Evolutionary conservation across 2,888 invertebrate genomes (phyloP), one percentile per base, ranked within the genome.

Genomic region (Drosophila eohydei): DNA sequence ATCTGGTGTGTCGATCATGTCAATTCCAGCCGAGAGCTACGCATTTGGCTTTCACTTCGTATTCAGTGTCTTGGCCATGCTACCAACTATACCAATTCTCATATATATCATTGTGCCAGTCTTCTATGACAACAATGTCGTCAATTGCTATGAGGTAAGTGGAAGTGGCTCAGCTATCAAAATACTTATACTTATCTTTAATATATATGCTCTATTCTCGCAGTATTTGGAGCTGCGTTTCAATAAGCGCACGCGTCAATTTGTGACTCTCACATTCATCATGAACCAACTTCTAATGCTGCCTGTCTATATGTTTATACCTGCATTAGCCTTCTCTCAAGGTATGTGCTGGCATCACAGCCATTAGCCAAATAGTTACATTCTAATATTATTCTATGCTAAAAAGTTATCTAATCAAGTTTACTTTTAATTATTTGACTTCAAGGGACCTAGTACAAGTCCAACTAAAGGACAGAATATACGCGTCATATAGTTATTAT

Each of bases 1-100:
- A 68, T 94, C 94, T 0, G 94, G 94, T 21, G 93, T 94, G 21
- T 93, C 94, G 0, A 93, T 94, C 26, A 92, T 94, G 84, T 93
- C 94, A 0, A 93, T 94, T 32, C 94, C 94, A 0, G 93, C 94
- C 0, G 94, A 94, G 78, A 92, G 92, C 64, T 94, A 94, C 79
- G 79, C 92, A 3, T 94, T 91, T 70, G 94, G 94, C 2, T 93
- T 93, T 0, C 93, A 92, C 65, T 94, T 93, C 67, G 80, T 92
- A 36, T 90, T 92, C 36, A 69, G 91, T 4, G 89, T 92, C 2
- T 26, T 94, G 1, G 90, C 93, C 8, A 93, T 94, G 83, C 74
- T 94, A 6, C 73, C 93, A 2, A 92, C 90, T 3, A 77, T 90
- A 3, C 92, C 92, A 0, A 64, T 91, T 1, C 75, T 92, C 1